A percentile compares a stretch with the other conserved stretches of the same genome.
Evolutionary conservation across 1,140 invertebrate species (phyloP).

Genomic region (Triops longicaudatus): DNA sequence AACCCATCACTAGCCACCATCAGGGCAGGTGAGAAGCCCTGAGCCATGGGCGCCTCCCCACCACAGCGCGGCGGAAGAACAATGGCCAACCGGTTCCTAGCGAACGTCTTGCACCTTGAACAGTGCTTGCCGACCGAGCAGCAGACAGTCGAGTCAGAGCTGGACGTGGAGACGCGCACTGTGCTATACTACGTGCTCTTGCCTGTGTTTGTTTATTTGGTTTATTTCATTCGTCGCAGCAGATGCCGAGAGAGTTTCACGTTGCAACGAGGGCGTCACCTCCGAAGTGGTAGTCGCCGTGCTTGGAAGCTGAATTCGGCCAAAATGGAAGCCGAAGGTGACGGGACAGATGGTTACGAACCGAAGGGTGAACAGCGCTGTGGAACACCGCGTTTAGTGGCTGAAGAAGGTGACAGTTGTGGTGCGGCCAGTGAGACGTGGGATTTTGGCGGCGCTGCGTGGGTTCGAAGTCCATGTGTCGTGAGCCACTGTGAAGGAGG

Average conservation of each 20-base stretch:
- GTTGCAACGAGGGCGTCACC: too few relatives aligned
- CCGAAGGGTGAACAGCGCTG: too few relatives aligned
- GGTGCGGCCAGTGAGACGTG: too few relatives aligned
- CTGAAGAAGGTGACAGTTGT: too few relatives aligned
- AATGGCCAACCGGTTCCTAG: background rate
- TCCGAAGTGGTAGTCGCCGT: too few relatives aligned
- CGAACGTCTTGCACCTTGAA: background rate
- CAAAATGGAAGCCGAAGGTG: too few relatives aligned
- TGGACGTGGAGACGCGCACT: background rate
- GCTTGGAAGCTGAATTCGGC: too few relatives aligned
- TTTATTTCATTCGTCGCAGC: background rate
- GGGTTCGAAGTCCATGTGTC: too few relatives aligned
- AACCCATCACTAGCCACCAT: background rate
- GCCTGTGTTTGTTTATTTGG: background rate
- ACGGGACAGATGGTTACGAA: too few relatives aligned
- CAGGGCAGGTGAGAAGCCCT: constrained; percentile 4
- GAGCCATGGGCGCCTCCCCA: background rate
- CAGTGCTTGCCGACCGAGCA: background rate
- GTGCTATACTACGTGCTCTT: background rate
- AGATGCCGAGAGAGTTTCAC: background rate
- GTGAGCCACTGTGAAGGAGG: background rate
- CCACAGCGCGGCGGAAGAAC: background rate
- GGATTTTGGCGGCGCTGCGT: too few relatives aligned
- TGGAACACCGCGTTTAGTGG: too few relatives aligned
- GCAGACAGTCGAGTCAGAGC: constrained; percentile 1